phyloP scores from a whole-genome alignment of 1,140 invertebrate species.

The Drosophila micromelanica region DNA sequence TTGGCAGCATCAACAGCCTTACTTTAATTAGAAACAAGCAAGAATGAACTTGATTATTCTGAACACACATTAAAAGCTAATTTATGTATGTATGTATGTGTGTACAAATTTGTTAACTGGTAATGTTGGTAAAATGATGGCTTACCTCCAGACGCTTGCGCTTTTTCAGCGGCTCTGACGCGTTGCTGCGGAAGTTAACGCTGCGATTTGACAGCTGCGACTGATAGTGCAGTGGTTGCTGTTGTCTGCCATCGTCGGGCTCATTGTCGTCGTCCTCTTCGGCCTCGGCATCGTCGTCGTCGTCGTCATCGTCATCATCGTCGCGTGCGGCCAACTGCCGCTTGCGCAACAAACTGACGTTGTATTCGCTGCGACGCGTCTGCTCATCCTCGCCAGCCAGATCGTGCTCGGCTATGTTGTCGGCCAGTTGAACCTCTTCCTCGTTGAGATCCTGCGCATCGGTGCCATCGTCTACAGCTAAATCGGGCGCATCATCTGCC shows the following conservation, averaged over 20 bases:
- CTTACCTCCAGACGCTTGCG: constrained; percentile 36
- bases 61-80: too few relatives aligned
- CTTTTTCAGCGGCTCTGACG: constrained; percentile 20
- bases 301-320: constrained; percentile 41
- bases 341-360: constrained; percentile 53
- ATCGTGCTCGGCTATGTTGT: constrained; percentile 74
- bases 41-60: too few relatives aligned
- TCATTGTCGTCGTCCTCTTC: constrained; percentile 49
- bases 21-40: too few relatives aligned
- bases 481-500: constrained; percentile 51
- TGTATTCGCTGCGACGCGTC: constrained; percentile 66
- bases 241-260: constrained; percentile 19
- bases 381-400: constrained; percentile 68
- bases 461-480: constrained; percentile 56
- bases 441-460: constrained; percentile 55
- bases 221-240: constrained; percentile 13
- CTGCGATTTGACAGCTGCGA: constrained; percentile 11
- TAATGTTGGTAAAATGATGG: neutral
- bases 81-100: too few relatives aligned
- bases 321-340: constrained; percentile 5
- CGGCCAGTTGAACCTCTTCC: constrained; percentile 69
- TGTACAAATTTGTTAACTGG: too few relatives aligned
- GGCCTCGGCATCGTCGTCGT: constrained; percentile 54
- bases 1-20: too few relatives aligned
- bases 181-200: neutral